Conservation (phyloP, 2,888 invertebrate species). For the Coleophora deauratella region DNA sequence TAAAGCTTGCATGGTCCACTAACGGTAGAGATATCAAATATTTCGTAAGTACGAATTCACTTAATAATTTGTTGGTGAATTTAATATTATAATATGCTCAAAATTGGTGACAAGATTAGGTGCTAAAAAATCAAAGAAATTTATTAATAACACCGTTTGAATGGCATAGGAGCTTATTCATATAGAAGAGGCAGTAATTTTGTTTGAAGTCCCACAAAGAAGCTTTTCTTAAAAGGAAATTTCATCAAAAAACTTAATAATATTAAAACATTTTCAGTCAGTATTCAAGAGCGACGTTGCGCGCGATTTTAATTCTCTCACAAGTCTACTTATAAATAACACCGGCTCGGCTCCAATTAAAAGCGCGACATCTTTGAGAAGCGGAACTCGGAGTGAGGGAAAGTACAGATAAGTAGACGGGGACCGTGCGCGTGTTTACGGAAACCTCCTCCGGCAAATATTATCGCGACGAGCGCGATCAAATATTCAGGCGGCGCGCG, state of each 20-base stretch:
- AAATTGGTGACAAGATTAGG: constrained; percentile 4
- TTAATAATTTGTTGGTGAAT: no score
- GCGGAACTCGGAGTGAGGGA: constrained; percentile 55
- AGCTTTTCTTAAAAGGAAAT: constrained; percentile 51
- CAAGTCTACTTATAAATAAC: constrained; percentile 67
- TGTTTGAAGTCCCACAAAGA: constrained; percentile 58
- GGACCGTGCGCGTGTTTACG: constrained; percentile 68
- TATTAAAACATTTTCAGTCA: constrained; percentile 49
- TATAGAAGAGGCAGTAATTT: constrained; percentile 41
- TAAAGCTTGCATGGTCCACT: no score
- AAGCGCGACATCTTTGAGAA: constrained; percentile 65
- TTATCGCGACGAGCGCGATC: constrained; percentile 71
- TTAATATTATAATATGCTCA: no score
- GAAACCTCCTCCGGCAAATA: constrained; percentile 71
- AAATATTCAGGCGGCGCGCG: constrained; percentile 69
- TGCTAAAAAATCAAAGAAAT: constrained; percentile 19
- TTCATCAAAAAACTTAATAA: constrained; percentile 56
- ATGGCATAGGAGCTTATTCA: constrained; percentile 33
- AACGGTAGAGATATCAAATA: no score
- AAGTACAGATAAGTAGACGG: constrained; percentile 60
- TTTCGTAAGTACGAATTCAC: no score
- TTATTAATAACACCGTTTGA: constrained; percentile 25
- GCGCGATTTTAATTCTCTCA: constrained; percentile 68
- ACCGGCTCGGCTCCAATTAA: constrained; percentile 64
- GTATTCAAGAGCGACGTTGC: constrained; percentile 58